These are phyloP conservation scores for Pachypanchax playfairii DNA, from an alignment of 2,113 vertebrate genomes.

Conservation along the genomic window DNA sequence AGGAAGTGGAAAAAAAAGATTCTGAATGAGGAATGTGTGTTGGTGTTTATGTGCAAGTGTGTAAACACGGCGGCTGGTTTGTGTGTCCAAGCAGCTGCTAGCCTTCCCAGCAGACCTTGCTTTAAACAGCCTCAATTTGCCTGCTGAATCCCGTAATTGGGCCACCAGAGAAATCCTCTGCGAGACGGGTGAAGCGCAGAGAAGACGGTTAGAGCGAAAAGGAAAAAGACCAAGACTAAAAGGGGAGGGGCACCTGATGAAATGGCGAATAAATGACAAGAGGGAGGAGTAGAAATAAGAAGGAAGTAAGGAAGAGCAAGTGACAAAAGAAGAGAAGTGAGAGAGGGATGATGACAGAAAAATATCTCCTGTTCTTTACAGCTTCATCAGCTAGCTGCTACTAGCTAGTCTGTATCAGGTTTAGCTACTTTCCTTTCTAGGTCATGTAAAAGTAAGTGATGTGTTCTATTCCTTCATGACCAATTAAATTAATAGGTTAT, in stretches of 20 bases:
- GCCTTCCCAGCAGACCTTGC: conserved; percentile 82
- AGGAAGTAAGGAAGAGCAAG: conserved; percentile 32
- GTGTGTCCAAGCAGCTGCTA: conserved; percentile 79
- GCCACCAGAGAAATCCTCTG: conserved; percentile 80
- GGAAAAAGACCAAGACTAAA: conserved; percentile 3
- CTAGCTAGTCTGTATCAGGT: conserved; percentile 92
- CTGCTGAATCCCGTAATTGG: conserved; percentile 83
- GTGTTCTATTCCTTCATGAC: conserved; percentile 97
- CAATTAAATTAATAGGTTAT: conserved; percentile 99
- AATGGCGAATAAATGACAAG: conserved; percentile 59
- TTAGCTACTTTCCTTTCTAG: conserved; percentile 97
- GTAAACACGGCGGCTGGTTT: conserved; percentile 73
- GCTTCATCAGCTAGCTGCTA: conserved; percentile 86
- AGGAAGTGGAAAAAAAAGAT: conserved; percentile 39
- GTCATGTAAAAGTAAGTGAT: conserved; percentile 99
- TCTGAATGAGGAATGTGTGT: conserved; percentile 36
- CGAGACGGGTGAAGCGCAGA: conserved; percentile 62
- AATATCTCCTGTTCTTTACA: conserved; percentile 82
- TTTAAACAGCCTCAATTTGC: conserved; percentile 84
- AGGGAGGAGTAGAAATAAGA: conserved; percentile 39
- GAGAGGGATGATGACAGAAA: conserved; percentile 52
- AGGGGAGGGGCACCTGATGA: conserved; percentile 54
- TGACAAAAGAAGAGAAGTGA: conserved; percentile 7
- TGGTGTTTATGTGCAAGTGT: conserved; percentile 62
- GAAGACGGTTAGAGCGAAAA: conserved; percentile 45